Base-by-base conservation (phyloP, 2,113 vertebrate species). In the Hippolais icterina region DNA sequence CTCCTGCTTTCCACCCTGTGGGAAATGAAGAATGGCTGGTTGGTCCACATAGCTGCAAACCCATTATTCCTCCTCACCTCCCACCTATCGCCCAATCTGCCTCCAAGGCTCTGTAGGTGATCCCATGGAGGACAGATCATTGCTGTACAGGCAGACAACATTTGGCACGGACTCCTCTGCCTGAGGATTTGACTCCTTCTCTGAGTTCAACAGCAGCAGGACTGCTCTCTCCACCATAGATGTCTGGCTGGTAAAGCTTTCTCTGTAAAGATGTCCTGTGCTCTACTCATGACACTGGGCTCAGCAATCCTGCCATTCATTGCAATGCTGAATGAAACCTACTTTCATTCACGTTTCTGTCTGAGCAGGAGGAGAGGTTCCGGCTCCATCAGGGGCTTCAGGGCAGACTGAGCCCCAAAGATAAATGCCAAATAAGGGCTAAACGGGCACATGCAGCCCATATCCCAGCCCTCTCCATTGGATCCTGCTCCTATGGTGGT, bases 11-110 rank as follows among this genome's bases (percentile, higher is more conserved):
- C 71, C 64, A 77, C 49, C 28, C 60, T 28, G 16, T 49, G 56
- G 29, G 64, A 93, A 96, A 95, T 82, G 71, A 96, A 86, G 85
- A 92, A 90, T 14, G 47, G 54, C 84, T 91, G 69, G 76, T 82
- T 88, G 92, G n/a, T 66, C 59, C 65, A 75, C 72, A 83, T 66
- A 81, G 85, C 60, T 96, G 54, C 82, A 94, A 91, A 86, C 19
- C 52, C 60, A 93, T 83, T 78, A 83, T 78, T 91, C 75, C 44
- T 53, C 47, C 31, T 93, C 75, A 87, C 37, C 54, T 90, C 44
- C 54, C 59, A 71, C n/a, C 24, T 59, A 70, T 59, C 4, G 0
- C 46, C 25, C 61, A 50, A 42, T 70, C 79, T 91, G 60, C 69
- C 87, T 70, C 37, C n/a, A 42, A 63, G 85, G 44, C 47, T 63